These are phyloP conservation scores for Clusia tigrina DNA, from an alignment of 2,888 invertebrate genomes.

Conservation along the genomic window DNA sequence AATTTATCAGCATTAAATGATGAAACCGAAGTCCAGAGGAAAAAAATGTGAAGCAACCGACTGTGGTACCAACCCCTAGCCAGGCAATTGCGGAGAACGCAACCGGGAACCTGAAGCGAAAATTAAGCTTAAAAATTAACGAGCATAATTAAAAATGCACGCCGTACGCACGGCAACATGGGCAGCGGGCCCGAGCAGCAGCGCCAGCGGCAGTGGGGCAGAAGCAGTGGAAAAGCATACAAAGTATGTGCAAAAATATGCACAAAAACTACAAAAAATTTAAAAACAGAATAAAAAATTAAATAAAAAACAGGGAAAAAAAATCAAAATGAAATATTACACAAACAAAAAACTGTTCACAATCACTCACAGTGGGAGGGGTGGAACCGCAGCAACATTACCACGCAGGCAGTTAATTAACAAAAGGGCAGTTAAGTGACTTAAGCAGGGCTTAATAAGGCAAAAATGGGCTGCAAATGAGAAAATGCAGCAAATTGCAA, in stretches of 20 bases:
- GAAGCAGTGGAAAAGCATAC: no score
- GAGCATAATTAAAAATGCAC: conserved; percentile 43
- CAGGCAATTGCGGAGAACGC: neutral
- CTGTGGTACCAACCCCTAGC: neutral
- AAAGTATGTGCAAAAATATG: no score
- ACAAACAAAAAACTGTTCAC: neutral
- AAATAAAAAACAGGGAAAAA: neutral
- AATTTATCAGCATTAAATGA: conserved; percentile 15
- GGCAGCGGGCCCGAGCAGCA: neutral
- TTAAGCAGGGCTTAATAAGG: neutral
- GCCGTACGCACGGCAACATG: conserved; percentile 4
- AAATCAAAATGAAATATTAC: no score
- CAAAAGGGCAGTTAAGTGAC: neutral
- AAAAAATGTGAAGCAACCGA: neutral
- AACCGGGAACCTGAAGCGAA: no score
- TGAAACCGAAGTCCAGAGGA: neutral
- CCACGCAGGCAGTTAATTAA: conserved; percentile 27
- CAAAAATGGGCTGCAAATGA: neutral
- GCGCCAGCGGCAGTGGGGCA: neutral
- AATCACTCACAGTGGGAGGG: neutral
- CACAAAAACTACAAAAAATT: neutral
- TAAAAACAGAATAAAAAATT: no score
- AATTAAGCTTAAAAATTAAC: conserved; percentile 20
- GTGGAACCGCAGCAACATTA: conserved; percentile 7
- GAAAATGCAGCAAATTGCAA: conserved; percentile 21